phyloP scores from a whole-genome alignment of 2,888 invertebrate genomes.

The Malthinus flaveolus region DNA sequence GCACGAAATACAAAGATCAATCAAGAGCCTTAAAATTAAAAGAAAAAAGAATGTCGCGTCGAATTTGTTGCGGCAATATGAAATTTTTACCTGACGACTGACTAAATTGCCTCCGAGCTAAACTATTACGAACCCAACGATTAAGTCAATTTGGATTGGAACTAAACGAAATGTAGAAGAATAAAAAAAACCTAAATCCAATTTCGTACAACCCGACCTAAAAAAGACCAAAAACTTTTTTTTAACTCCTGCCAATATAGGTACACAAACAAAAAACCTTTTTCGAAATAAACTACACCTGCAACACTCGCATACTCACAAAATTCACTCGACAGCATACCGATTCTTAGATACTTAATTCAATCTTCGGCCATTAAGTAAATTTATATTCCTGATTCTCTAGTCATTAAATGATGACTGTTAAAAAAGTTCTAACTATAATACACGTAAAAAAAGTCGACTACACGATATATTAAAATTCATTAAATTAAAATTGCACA shows the following conservation, averaged over 20 bases:
- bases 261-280: conserved; percentile 10
- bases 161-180: conserved; percentile 17
- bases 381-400: conserved; percentile 7
- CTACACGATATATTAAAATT: conserved; percentile 4
- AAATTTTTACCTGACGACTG: conserved; percentile 26
- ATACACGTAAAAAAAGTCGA: background rate
- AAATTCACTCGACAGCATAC: background rate
- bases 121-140: conserved; percentile 49
- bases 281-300: background rate
- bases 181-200: conserved; percentile 48
- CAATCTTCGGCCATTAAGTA: background rate
- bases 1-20: conserved; percentile 50
- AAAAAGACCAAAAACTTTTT: conserved; percentile 26
- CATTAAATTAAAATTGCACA: conserved; percentile 7
- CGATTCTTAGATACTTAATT: conserved; percentile 1
- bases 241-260: conserved; percentile 23
- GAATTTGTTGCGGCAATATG: too few species aligned
- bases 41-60: background rate
- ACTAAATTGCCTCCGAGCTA: conserved; percentile 42
- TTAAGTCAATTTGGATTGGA: conserved; percentile 51
- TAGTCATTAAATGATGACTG: conserved; percentile 8
- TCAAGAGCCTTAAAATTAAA: conserved; percentile 34
- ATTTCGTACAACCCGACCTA: conserved; percentile 45
- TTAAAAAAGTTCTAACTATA: conserved; percentile 1
- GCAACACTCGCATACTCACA: background rate